These are phyloP conservation scores for Climacteris rufus DNA, from an alignment of 2,113 vertebrate genomes.

Conservation along the genomic window DNA sequence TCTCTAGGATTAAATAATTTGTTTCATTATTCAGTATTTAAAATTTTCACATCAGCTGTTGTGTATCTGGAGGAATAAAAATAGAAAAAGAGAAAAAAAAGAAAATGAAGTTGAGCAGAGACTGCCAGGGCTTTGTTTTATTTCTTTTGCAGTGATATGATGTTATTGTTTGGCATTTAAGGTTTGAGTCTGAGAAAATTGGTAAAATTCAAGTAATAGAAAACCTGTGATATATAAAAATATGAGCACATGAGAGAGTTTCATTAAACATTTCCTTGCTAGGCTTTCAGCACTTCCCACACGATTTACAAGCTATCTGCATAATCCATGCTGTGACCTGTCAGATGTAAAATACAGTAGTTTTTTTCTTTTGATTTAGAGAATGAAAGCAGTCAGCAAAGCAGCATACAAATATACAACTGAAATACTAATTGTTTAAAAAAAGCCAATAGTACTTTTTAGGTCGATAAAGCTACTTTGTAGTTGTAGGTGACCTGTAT, in stretches of 20 bases:
- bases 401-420: background rate
- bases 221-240: background rate
- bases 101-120: background rate
- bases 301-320: background rate
- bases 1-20: background rate
- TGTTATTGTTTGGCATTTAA: background rate
- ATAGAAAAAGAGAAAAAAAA: background rate
- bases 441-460: rapidly evolving
- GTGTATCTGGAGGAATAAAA: background rate
- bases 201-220: background rate
- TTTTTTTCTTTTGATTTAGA: background rate
- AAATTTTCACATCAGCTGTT: background rate
- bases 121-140: background rate
- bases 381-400: background rate
- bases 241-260: rapidly evolving
- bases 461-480: background rate
- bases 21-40: background rate
- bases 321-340: background rate
- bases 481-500: background rate
- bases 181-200: background rate
- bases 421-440: background rate
- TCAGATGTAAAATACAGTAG: background rate
- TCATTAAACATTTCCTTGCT: background rate
- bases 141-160: background rate
- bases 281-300: background rate